Evolutionary conservation across 35 echinoderm and acorn worm species (phyloP).

Genomic region (Lytechinus variegatus): DNA sequence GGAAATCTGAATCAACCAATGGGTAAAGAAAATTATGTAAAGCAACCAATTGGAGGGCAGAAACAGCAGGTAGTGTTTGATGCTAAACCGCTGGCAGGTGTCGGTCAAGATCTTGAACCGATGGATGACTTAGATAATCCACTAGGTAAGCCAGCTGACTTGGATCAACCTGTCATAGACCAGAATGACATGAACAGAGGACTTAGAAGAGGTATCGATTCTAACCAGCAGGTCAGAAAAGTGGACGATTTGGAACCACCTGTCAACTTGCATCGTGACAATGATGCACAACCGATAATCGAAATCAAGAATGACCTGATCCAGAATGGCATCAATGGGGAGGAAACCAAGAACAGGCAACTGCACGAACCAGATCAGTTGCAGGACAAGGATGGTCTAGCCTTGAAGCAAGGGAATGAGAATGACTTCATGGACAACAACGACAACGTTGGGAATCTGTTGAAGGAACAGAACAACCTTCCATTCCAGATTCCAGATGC

Average conservation of each 20-base stretch:
- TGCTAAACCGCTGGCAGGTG: background rate
- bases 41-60: background rate
- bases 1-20: background rate
- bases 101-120: conserved; percentile 30
- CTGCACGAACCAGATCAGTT: background rate
- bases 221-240: background rate
- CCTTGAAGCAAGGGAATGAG: background rate
- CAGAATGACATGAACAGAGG: conserved; percentile 11
- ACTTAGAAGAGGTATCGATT: background rate
- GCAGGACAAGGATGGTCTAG: background rate
- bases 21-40: background rate
- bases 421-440: conserved; percentile 34
- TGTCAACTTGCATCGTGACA: background rate
- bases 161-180: background rate
- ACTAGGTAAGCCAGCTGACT: background rate
- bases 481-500: conserved; percentile 36
- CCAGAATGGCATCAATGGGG: background rate
- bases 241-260: background rate
- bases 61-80: conserved; percentile 27
- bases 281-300: background rate
- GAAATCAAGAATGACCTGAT: too few relatives aligned
- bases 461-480: conserved; percentile 32
- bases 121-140: background rate
- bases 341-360: background rate
- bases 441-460: conserved; percentile 27